Percentiles rank a stretch among this genome's conserved stretches.
phyloP scores from a whole-genome alignment of 2,797 vertebrate species.

The Spheniscus humboldti region DNA sequence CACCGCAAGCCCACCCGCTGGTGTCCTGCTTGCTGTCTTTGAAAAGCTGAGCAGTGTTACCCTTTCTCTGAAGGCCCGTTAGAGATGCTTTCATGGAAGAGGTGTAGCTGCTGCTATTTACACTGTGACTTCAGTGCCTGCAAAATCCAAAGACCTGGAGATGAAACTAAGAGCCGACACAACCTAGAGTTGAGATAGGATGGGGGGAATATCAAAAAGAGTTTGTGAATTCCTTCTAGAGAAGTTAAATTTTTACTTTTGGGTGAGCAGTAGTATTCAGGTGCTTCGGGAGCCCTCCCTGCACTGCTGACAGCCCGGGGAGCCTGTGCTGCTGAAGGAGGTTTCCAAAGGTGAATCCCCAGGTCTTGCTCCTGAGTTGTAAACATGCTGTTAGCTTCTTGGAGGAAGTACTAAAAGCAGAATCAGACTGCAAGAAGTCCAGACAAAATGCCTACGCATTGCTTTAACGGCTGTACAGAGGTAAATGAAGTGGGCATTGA shows the following conservation, averaged over 20 bases:
- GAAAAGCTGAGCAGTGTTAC: not conserved
- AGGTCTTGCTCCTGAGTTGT: not conserved
- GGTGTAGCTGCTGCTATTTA: not conserved
- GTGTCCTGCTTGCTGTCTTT: not conserved
- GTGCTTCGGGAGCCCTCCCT: accelerated
- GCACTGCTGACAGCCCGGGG: not conserved
- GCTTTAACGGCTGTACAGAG: not conserved
- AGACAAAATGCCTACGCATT: not conserved
- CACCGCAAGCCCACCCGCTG: not conserved
- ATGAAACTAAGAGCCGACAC: not conserved
- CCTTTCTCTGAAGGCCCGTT: not conserved
- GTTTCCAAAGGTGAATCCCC: not conserved
- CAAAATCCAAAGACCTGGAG: not conserved
- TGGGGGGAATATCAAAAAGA: not conserved
- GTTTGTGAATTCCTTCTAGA: not conserved
- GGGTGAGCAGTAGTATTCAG: not conserved
- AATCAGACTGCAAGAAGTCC: not conserved
- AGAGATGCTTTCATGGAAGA: not conserved
- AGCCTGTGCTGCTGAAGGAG: not conserved
- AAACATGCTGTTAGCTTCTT: not conserved
- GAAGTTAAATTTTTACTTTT: not conserved
- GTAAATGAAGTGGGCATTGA: not conserved
- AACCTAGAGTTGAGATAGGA: not conserved
- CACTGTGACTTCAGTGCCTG: not conserved
- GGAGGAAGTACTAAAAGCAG: not conserved